Evolutionary conservation across 1,140 invertebrate genomes (phyloP).

Genomic region (Alviniconcha marisindica): DNA sequence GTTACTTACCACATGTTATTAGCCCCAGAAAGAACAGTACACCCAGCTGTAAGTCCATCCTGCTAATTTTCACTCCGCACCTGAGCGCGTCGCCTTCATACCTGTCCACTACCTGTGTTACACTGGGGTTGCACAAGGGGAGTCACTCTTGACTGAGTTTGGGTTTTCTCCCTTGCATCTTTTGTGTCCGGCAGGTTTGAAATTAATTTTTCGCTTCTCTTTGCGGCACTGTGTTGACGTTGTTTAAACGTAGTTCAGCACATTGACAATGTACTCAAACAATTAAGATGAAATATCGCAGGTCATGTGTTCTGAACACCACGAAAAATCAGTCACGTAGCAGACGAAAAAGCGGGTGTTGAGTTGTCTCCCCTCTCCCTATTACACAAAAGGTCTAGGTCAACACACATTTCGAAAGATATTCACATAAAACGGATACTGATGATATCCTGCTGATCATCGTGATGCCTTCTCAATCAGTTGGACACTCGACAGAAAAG

Average conservation of each 20-base stretch:
- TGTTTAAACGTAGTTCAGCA: no score
- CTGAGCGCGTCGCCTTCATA: slow-evolving; percentile 22
- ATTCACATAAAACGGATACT: no score
- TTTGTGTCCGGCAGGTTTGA: no score
- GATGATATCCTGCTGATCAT: no score
- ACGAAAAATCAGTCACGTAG: neutral
- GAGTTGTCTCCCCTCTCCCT: slow-evolving; percentile 2
- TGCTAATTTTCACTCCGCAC: neutral
- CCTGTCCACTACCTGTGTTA: slow-evolving; percentile 13
- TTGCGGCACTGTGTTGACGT: no score
- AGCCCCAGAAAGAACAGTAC: slow-evolving; percentile 14
- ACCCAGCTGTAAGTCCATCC: neutral
- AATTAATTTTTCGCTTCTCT: no score
- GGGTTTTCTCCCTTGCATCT: neutral
- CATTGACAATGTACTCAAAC: no score
- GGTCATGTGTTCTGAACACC: no score
- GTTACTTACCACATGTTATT: slow-evolving; percentile 25
- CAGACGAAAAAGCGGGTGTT: neutral
- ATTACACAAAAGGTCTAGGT: neutral
- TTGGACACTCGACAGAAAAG: slow-evolving; percentile 1
- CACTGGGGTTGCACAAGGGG: neutral
- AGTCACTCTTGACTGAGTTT: neutral
- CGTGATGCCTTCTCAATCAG: neutral
- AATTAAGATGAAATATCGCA: no score
- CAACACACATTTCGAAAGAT: no score